Base-by-base conservation (phyloP, 2,797 vertebrate species). In the Hydrophis major region DNA sequence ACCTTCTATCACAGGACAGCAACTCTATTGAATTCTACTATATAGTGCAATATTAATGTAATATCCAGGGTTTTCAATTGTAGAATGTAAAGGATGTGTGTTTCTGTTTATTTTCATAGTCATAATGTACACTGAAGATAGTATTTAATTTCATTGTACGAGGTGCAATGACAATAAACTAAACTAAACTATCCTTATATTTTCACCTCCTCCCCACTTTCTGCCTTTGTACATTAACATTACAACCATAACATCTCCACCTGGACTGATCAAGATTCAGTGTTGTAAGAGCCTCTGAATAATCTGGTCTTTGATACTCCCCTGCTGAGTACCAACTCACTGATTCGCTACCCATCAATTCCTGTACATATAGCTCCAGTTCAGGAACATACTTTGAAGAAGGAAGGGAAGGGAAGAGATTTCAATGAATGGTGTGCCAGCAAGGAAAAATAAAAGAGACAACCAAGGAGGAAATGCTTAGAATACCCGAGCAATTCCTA, bases 331-430 rank as follows among this genome's bases (percentile, higher is more conserved):
- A 1, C 94, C 90, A 90, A 95, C 91, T 90, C 93, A 93, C 22
- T 97, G 96, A 94, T 92, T 90, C 93, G 95, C 93, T 96, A 87
- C 93, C 92, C 96, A 96, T 96, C 97, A 97, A 95, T 96, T 96
- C 95, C 91, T 96, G 87, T 94, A 86, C 94, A 96, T 95, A 66
- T 94, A 96, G 95, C 93, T 96, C 96, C 95, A 96, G 95, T 96
- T 96, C 96, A 97, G 88, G 95, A 94, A 96, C 90, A 94, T 96
- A 95, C 95, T 96, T 96, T 93, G 95, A 94, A 94, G 86, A 93
- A 94, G 47, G 42, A n/a, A 66, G 28, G 42, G 28, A 18, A 55
- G 4, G 28, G 63, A 25, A 55, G 59, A 92, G 90, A 47, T 92
- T 94, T 88, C 93, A 91, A 88, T 92, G 83, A 91, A 93, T 27